These are phyloP conservation scores for Diplolepis rosae DNA, from an alignment of 2,888 invertebrate genomes.

Conservation along the genomic window DNA sequence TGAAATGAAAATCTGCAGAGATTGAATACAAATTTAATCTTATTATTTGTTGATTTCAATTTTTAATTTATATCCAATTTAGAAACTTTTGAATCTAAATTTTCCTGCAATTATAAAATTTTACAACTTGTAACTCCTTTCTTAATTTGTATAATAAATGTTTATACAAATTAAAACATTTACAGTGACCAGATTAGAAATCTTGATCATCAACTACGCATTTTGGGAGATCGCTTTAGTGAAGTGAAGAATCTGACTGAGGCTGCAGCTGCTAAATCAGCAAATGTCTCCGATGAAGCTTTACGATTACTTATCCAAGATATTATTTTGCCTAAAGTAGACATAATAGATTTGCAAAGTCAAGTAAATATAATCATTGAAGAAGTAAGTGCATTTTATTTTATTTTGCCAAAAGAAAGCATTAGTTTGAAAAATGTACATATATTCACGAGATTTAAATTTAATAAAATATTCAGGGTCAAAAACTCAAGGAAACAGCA, in stretches of 20 bases:
- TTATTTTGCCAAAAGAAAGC: background rate
- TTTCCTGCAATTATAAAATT: no score
- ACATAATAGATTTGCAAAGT: slow-evolving; percentile 81
- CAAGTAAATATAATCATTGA: slow-evolving; percentile 82
- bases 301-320: slow-evolving; percentile 86
- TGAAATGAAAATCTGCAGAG: no score
- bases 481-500: slow-evolving; percentile 77
- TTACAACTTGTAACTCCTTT: no score
- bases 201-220: slow-evolving; percentile 80
- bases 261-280: slow-evolving; percentile 84
- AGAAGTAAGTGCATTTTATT: slow-evolving; percentile 75
- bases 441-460: no score
- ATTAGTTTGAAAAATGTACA: no score
- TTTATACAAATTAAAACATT: no score
- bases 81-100: no score
- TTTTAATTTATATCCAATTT: no score
- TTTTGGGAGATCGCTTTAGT: slow-evolving; percentile 82
- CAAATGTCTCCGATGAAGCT: slow-evolving; percentile 87
- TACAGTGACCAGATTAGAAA: slow-evolving; percentile 80
- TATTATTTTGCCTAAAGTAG: slow-evolving; percentile 85
- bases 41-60: no score
- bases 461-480: slow-evolving; percentile 68
- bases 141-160: no score
- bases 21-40: no score
- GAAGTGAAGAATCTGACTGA: slow-evolving; percentile 83